These are phyloP conservation scores for Cyprinodon variegatus DNA, from an alignment of 2,113 vertebrate species.

Conservation along the genomic window DNA sequence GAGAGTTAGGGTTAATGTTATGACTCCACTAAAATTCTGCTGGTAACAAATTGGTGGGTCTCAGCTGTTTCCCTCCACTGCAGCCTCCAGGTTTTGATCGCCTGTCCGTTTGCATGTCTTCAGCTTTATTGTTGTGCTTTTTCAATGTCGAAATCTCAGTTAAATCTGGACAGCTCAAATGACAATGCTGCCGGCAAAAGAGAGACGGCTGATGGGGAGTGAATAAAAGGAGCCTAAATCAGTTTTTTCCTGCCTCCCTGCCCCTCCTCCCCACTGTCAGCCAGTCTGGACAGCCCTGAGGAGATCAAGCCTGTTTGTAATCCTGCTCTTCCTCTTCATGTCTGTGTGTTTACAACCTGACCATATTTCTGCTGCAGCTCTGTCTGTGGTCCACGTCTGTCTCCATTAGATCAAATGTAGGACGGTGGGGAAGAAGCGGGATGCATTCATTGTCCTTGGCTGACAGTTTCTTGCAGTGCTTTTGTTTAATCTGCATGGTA, in stretches of 20 bases:
- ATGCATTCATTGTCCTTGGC: constrained; percentile 70
- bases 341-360: constrained; percentile 74
- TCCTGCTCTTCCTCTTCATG: constrained; percentile 64
- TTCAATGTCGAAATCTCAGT: constrained; percentile 60
- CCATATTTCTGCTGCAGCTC: constrained; percentile 63
- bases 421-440: constrained; percentile 41
- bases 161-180: constrained; percentile 66
- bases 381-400: constrained; percentile 67
- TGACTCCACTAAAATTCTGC: constrained; percentile 56
- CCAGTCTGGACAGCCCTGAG: constrained; percentile 64
- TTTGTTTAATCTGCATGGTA: constrained; percentile 38
- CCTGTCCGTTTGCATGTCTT: constrained; percentile 58
- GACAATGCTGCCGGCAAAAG: constrained; percentile 70
- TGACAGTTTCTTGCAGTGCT: constrained; percentile 56
- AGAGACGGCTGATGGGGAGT: constrained; percentile 57
- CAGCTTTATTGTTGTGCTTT: constrained; percentile 51
- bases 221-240: constrained; percentile 61
- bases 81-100: constrained; percentile 68
- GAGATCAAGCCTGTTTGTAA: constrained; percentile 77
- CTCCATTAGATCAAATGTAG: constrained; percentile 61
- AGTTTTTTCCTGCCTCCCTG: constrained; percentile 10
- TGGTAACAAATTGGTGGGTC: constrained; percentile 69
- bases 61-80: constrained; percentile 69
- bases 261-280: constrained; percentile 62
- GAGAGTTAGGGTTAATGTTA: constrained; percentile 13